Conservation (phyloP, 1,140 invertebrate genomes). For the Drosophila pseudoobscura region DNA sequence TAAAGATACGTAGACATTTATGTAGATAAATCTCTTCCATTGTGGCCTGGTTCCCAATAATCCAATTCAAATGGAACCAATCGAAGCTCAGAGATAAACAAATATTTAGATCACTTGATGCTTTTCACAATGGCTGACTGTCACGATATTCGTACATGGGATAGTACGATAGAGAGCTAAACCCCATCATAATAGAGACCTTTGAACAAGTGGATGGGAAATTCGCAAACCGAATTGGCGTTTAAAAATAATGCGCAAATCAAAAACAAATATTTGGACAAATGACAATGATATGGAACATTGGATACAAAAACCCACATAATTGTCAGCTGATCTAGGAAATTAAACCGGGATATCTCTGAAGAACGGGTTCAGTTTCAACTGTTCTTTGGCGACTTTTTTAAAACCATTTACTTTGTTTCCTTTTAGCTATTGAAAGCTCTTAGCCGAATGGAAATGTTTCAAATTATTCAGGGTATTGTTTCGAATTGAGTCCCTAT, state of each 20-base stretch:
- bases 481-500: too few species aligned
- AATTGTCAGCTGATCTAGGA: constrained; percentile 2
- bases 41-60: too few species aligned
- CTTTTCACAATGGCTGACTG: too few species aligned
- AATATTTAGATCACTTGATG: constrained; percentile 1
- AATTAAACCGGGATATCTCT: neutral
- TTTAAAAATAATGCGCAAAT: constrained; percentile 4
- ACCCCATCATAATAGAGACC: neutral
- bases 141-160: too few species aligned
- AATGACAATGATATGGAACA: constrained; percentile 6
- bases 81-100: neutral
- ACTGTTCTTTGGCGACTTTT: too few species aligned
- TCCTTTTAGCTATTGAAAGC: too few species aligned
- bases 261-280: constrained; percentile 32
- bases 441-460: too few species aligned
- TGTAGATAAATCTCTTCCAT: too few species aligned
- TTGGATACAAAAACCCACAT: neutral
- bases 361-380: too few species aligned
- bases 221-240: neutral
- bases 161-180: neutral
- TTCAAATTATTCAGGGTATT: too few species aligned
- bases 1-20: too few species aligned
- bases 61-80: neutral
- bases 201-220: constrained; percentile 26
- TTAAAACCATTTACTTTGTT: too few species aligned